Evolutionary conservation across 2,888 invertebrate species (phyloP).

Genomic region (Trissoscelio sp.): DNA sequence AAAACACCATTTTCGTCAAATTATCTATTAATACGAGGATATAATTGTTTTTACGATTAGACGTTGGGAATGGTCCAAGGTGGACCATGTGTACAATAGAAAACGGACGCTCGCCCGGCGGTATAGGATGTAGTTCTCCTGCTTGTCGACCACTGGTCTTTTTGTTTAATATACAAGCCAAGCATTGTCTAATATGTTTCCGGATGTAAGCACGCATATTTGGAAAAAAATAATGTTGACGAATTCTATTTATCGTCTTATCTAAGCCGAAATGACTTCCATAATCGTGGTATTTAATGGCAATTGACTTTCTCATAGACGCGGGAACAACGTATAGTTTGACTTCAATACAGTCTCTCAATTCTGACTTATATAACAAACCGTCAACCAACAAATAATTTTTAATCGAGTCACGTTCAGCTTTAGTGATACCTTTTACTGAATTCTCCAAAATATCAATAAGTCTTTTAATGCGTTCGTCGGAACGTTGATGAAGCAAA

Average conservation of each 20-base stretch:
- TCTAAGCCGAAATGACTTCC: conserved; percentile 68
- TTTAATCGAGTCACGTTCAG: too few species aligned
- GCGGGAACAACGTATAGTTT: conserved; percentile 24
- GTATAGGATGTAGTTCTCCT: conserved; percentile 65
- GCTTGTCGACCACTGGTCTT: conserved; percentile 54
- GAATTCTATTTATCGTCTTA: conserved; percentile 46
- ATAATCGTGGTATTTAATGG: conserved; percentile 62
- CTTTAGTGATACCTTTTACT: background rate
- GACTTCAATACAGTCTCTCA: background rate
- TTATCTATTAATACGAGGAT: conserved; percentile 56
- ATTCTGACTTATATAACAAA: too few species aligned
- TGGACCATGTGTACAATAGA: conserved; percentile 19
- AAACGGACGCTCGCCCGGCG: conserved; percentile 51
- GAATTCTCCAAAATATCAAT: background rate
- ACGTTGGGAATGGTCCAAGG: conserved; percentile 57
- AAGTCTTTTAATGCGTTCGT: background rate
- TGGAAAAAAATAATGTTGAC: conserved; percentile 68
- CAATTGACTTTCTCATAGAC: conserved; percentile 26
- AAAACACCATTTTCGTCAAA: conserved; percentile 37
- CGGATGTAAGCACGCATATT: conserved; percentile 66
- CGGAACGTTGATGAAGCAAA: conserved; percentile 5
- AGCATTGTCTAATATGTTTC: conserved; percentile 66
- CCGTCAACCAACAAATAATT: too few species aligned
- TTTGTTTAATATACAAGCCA: conserved; percentile 68
- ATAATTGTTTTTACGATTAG: conserved; percentile 45